Percentiles rank a stretch among this genome's conserved stretches.
These are phyloP conservation scores for Coccyzus lansbergi DNA, from an alignment of 2,797 vertebrate species.

Conservation along the genomic window DNA sequence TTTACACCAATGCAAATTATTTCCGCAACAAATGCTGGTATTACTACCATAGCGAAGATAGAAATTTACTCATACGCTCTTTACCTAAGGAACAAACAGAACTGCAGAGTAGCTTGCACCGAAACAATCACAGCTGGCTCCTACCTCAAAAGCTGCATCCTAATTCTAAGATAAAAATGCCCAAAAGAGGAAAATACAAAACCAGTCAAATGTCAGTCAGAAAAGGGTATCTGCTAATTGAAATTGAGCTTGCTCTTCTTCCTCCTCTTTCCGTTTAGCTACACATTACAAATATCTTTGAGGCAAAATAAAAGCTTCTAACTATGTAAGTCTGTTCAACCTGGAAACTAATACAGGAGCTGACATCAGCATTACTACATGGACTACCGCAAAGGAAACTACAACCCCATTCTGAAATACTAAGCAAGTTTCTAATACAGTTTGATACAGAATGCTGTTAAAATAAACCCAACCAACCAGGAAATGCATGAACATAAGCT, in stretches of 20 bases:
- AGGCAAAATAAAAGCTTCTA: background rate
- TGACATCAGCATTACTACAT: background rate
- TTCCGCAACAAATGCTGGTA: background rate
- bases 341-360: background rate
- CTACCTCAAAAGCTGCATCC: background rate
- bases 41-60: background rate
- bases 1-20: background rate
- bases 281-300: background rate
- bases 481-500: background rate
- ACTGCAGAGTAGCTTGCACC: background rate
- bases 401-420: background rate
- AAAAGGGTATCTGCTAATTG: background rate
- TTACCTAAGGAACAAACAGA: background rate
- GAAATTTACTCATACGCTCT: rapidly evolving
- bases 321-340: background rate
- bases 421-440: background rate
- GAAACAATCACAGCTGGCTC: background rate
- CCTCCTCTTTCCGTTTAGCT: background rate
- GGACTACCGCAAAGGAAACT: background rate
- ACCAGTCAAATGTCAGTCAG: background rate
- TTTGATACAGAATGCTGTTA: background rate
- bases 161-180: background rate
- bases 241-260: background rate
- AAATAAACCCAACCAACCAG: background rate
- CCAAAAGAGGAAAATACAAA: background rate